Evolutionary conservation across 1,140 invertebrate species (phyloP), one percentile per base, ranked within the genome.

Genomic region (Conopomorpha cramerella): DNA sequence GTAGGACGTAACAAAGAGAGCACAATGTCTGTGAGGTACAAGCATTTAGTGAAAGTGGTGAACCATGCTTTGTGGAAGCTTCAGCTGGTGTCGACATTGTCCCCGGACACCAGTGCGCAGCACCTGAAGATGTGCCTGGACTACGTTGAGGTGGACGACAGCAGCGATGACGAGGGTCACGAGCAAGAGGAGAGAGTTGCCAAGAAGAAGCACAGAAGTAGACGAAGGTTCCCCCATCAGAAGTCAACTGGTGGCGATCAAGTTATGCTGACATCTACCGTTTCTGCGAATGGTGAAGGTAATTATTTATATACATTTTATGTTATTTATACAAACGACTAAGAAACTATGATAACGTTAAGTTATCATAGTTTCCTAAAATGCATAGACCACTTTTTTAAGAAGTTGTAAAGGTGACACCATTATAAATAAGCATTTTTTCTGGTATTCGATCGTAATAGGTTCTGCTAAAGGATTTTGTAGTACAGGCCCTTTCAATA

Each of bases 21-120:
- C 13, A 36, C 42, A 8, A 38, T 51, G 16, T 41, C 50, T 4
- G 41, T 45, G 13, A 56, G 64, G 36, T 54, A 65, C 3, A 66
- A 64, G 36, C 56, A 54, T 7, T 43, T 77, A 3, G 45, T 65
- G 1, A 65, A 61, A 41, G 58, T 77, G 4, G 60, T 73, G 1
- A 77, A 76, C 36, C 59, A 76, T 49, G 72, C 73, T 8, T 57
- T 78, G 32, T 78, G 73, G 67, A 76, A 74, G 39, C 54, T 73
- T 47, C 70, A 79, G 30, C 38, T 77, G 14, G 73, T 79, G 1
- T 77, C 70, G 4, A 77, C 61, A 23, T 49, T 77, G 7, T 70
- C 71, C 1, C 64, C 74, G 3, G 72, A 77, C 16, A 58, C 51
- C 2, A 61, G 49, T 34, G 61, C 66, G 2, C 41, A 65, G 34